A percentile compares a stretch with the other conserved stretches of the same genome.
Conservation (phyloP, 2,113 vertebrate species). For the Urocolius indicus region DNA sequence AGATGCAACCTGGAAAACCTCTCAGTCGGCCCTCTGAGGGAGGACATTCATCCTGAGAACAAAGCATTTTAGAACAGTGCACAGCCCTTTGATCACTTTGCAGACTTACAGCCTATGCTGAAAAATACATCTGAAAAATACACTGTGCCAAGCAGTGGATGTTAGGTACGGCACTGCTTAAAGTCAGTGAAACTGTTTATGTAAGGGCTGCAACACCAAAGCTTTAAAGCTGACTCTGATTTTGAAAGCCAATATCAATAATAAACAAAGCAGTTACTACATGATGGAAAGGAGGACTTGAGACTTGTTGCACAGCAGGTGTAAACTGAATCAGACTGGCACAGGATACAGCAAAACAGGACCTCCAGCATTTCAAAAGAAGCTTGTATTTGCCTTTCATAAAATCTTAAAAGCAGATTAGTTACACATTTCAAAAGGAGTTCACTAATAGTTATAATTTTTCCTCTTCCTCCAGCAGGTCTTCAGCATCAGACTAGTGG, state of each 20-base stretch:
- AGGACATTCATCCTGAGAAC: neutral
- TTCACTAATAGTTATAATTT: neutral
- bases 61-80: neutral
- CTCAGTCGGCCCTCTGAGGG: neutral
- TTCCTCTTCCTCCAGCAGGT: neutral
- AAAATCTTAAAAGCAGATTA: neutral
- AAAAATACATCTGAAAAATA: neutral
- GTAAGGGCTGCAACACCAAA: neutral
- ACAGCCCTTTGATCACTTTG: neutral
- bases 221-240: neutral
- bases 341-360: neutral
- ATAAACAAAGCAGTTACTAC: neutral
- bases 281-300: neutral
- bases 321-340: neutral
- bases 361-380: neutral
- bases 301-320: neutral
- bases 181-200: neutral
- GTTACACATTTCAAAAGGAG: neutral
- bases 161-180: fast-evolving
- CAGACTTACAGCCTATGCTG: neutral
- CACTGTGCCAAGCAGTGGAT: neutral
- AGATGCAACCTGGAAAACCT: neutral
- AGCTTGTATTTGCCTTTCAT: neutral
- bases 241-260: neutral
- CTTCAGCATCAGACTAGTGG: neutral